Percentiles rank a stretch among this genome's conserved stretches.
phyloP scores from a whole-genome alignment of 2,888 invertebrate species.

The Ormyrus nitidulus region DNA sequence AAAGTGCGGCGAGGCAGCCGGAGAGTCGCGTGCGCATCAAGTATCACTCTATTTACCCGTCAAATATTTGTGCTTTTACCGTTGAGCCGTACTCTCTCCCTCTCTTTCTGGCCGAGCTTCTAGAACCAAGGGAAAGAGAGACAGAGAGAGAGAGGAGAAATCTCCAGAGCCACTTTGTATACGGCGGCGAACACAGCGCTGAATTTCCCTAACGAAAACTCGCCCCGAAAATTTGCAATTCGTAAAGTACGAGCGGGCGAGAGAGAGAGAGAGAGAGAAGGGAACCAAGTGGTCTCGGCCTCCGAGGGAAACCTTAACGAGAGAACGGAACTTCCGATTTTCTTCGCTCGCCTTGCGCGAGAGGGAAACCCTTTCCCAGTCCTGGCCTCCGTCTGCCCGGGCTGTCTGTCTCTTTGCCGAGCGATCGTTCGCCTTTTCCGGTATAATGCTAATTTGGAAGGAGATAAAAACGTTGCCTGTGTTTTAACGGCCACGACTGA shows the following conservation, averaged over 20 bases:
- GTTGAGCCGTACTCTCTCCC: constrained; percentile 65
- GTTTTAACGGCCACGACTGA: too few species aligned
- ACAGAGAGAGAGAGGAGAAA: constrained; percentile 55
- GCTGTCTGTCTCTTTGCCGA: background rate
- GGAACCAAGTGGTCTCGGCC: constrained; percentile 31
- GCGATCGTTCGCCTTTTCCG: too few species aligned
- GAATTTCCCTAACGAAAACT: constrained; percentile 74
- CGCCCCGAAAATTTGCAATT: constrained; percentile 74
- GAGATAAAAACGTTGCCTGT: too few species aligned
- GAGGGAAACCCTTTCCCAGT: background rate
- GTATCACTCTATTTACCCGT: constrained; percentile 75
- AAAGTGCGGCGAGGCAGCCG: constrained; percentile 55
- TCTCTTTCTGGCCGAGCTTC: constrained; percentile 24
- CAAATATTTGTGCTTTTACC: constrained; percentile 76
- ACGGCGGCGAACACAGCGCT: constrained; percentile 68
- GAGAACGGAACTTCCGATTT: constrained; percentile 55
- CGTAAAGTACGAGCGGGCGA: constrained; percentile 67
- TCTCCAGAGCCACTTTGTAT: constrained; percentile 73
- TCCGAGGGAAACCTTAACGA: constrained; percentile 54
- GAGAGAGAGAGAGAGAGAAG: constrained; percentile 53
- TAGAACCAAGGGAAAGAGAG: background rate
- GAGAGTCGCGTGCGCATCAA: constrained; percentile 70
- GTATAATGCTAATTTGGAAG: too few species aligned
- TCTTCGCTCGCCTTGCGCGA: constrained; percentile 15
- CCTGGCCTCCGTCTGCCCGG: background rate